Evolutionary conservation across 92 coral and sea anemone genomes (phyloP), one percentile per base, ranked within the genome.

Genomic region (Epizoanthus rinbou): DNA sequence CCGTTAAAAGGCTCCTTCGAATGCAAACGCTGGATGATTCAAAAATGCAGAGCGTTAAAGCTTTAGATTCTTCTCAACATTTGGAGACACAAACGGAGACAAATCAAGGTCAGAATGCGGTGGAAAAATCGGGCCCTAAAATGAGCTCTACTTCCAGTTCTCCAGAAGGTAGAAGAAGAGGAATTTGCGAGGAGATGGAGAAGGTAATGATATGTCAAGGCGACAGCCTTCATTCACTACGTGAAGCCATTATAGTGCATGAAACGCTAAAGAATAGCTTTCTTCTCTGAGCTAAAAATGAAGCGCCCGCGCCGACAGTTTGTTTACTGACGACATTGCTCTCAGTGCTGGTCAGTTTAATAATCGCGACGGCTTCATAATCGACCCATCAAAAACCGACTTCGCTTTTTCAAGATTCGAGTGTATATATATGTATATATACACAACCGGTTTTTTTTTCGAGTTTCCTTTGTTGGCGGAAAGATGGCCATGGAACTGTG

Each of bases 141-240:
- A 0, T 22, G 15, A 21, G 37, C 6, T 9, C 17, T 4, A 19
- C 3, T 8, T 57, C 69, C 21, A 43, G n/a, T 23, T 78, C 82
- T 24, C 71, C 59, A 13, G 71, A 62, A 24, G 43, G 82, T 16
- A 31, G 91, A 71, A 88, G 91, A 45, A 87, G 88, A 15, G 86
- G 91, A 9, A 88, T 88, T 66, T 88, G 91, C 41, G 91, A 88
- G 37, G 91, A 88, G 66, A 65, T 88, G 23, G 91, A 88, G 57
- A 88, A 88, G 64, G 80, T 15, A 25, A 85, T 88, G 15, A 18
- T 73, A 5, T 54, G 79, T 8, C 82, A 64, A 1, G 91, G 88
- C 11, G 65, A 80, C 14, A 88, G 91, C 73, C 74, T 88, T 71
- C 86, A 64, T 81, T 74, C 86, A 57, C 47, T 84, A 69, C 76